Conservation (phyloP, 2,888 invertebrate genomes). For the Callyntrura guangdongensis region DNA sequence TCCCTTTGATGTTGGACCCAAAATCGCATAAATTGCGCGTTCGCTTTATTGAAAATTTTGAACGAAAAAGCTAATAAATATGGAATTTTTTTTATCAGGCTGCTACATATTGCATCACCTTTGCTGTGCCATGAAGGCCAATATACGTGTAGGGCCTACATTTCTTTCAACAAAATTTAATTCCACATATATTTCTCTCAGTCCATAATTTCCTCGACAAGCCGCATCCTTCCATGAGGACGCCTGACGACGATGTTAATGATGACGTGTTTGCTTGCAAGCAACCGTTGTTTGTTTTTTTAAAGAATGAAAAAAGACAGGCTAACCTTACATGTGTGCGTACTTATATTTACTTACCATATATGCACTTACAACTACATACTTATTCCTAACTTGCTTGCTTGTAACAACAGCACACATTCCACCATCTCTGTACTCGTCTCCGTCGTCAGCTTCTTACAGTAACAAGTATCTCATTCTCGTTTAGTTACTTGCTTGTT, state of each 20-base stretch:
- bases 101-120: too few relatives aligned
- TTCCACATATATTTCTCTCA: too few relatives aligned
- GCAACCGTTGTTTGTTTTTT: not conserved
- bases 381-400: not conserved
- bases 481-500: not conserved
- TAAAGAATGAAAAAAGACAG: constrained; percentile 12
- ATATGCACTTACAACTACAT: not conserved
- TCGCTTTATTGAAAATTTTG: too few relatives aligned
- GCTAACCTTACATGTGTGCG: not conserved
- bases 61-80: too few relatives aligned
- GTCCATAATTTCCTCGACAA: not conserved
- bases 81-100: too few relatives aligned
- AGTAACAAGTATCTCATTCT: not conserved
- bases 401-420: not conserved
- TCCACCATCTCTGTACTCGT: not conserved
- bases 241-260: not conserved
- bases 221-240: not conserved
- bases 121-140: too few relatives aligned
- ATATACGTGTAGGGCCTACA: too few relatives aligned
- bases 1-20: too few relatives aligned
- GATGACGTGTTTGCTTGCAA: constrained; percentile 21
- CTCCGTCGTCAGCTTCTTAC: not conserved
- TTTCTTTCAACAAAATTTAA: too few relatives aligned
- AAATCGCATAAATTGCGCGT: too few relatives aligned
- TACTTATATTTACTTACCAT: not conserved